phyloP scores from a whole-genome alignment of 1,140 invertebrate species.

The Pseudobourletiella spinata region DNA sequence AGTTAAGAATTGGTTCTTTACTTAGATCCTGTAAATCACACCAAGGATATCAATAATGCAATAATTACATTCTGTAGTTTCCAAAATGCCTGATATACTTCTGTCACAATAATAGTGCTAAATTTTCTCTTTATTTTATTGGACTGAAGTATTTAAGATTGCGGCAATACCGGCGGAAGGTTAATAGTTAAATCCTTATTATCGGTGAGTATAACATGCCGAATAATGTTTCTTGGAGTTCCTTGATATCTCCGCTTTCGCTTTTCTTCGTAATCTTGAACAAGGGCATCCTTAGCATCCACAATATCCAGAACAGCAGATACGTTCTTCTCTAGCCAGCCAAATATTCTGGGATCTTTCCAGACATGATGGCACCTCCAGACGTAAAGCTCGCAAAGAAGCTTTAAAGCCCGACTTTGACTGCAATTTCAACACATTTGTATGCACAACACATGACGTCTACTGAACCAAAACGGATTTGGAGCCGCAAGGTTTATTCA shows the following conservation, averaged over 20 bases:
- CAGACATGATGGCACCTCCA: conserved; percentile 63
- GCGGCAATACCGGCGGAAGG: conserved; percentile 49
- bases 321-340: conserved; percentile 67
- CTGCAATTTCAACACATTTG: too few species aligned
- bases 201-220: conserved; percentile 73
- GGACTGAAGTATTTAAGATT: too few species aligned
- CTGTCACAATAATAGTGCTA: conserved; percentile 6
- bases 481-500: conserved; percentile 28
- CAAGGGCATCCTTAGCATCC: conserved; percentile 50
- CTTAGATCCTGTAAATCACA: conserved; percentile 45
- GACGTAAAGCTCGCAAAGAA: conserved; percentile 64
- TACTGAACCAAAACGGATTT: too few species aligned
- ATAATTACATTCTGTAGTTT: neutral
- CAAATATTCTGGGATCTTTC: conserved; percentile 65
- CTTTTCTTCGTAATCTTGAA: conserved; percentile 54
- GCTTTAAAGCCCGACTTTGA: conserved; percentile 55
- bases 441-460: too few species aligned
- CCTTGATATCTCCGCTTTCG: conserved; percentile 52
- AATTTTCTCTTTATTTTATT: too few species aligned
- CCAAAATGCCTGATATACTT: neutral
- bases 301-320: conserved; percentile 55
- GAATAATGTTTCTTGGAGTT: conserved; percentile 60
- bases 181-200: conserved; percentile 58
- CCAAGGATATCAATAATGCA: conserved; percentile 24
- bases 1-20: conserved; percentile 57